Conservation (phyloP, 2,797 vertebrate species). For the Psittacula echo region DNA sequence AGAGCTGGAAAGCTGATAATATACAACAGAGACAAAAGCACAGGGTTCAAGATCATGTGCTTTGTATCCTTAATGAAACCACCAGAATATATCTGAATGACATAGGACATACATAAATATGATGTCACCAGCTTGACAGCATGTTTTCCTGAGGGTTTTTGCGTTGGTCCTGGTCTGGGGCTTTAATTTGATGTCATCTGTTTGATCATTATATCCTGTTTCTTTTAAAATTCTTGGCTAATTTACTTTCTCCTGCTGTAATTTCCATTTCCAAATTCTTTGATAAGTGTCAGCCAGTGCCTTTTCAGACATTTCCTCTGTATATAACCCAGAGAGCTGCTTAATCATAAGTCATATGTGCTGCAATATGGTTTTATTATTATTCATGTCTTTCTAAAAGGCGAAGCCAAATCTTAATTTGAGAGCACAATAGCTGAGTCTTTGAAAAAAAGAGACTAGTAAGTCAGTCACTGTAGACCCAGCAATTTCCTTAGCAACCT, state of each 20-base stretch:
- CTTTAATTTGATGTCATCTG: constrained; percentile 54
- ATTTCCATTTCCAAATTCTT: constrained; percentile 63
- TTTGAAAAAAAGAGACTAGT: neutral
- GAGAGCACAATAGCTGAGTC: constrained; percentile 36
- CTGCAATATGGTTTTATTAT: constrained; percentile 69
- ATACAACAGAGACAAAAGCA: neutral
- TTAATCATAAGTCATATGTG: constrained; percentile 61
- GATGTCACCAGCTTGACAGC: constrained; percentile 29
- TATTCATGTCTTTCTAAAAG: constrained; percentile 45
- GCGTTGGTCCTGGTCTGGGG: neutral
- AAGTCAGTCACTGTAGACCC: neutral
- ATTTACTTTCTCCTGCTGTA: constrained; percentile 58
- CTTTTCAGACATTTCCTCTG: constrained; percentile 64
- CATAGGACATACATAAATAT: neutral
- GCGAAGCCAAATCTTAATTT: constrained; percentile 51
- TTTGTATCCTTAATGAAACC: constrained; percentile 9
- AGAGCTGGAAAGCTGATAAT: neutral
- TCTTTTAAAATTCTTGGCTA: constrained; percentile 56
- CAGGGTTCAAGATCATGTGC: neutral
- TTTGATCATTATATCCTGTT: constrained; percentile 57
- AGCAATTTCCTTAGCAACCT: constrained; percentile 17
- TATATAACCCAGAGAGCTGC: constrained; percentile 50
- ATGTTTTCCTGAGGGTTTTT: neutral
- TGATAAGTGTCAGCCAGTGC: constrained; percentile 67
- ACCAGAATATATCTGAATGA: constrained; percentile 2